These are phyloP conservation scores for Melanogrammus aeglefinus DNA, from an alignment of 2,797 vertebrate species.

Conservation along the genomic window DNA sequence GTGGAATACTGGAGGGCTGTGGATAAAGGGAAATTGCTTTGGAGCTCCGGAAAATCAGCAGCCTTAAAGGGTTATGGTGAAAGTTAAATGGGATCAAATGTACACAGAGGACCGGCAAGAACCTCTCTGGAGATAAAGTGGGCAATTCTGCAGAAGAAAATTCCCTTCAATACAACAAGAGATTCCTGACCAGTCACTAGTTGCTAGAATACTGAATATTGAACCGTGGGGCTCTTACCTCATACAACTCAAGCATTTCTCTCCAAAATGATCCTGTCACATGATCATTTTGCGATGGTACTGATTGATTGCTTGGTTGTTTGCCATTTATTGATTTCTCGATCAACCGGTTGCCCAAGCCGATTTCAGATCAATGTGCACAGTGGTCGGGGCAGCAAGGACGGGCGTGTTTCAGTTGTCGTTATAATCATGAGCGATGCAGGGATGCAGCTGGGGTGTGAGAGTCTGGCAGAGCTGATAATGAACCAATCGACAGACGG, in stretches of 20 bases:
- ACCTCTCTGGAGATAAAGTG: neutral
- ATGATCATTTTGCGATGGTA: neutral
- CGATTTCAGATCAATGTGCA: neutral
- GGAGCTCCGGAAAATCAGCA: neutral
- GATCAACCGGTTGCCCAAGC: neutral
- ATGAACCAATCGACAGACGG: slow-evolving; percentile 33
- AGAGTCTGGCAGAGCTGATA: slow-evolving; percentile 34
- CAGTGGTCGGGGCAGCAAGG: neutral
- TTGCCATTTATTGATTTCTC: neutral
- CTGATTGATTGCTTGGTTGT: neutral
- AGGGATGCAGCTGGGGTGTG: neutral
- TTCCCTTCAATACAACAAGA: neutral
- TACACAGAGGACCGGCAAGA: neutral
- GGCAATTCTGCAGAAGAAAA: neutral
- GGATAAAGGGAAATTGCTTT: neutral
- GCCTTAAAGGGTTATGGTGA: neutral
- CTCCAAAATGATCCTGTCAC: neutral
- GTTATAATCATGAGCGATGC: neutral
- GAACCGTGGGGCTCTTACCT: neutral
- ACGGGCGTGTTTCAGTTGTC: neutral
- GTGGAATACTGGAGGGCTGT: neutral
- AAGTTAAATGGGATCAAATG: neutral
- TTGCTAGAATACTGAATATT: neutral
- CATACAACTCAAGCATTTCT: neutral
- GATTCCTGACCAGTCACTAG: neutral